These are phyloP conservation scores for Lasioglossum oenotherae DNA, from an alignment of 2,888 invertebrate species.

Conservation along the genomic window DNA sequence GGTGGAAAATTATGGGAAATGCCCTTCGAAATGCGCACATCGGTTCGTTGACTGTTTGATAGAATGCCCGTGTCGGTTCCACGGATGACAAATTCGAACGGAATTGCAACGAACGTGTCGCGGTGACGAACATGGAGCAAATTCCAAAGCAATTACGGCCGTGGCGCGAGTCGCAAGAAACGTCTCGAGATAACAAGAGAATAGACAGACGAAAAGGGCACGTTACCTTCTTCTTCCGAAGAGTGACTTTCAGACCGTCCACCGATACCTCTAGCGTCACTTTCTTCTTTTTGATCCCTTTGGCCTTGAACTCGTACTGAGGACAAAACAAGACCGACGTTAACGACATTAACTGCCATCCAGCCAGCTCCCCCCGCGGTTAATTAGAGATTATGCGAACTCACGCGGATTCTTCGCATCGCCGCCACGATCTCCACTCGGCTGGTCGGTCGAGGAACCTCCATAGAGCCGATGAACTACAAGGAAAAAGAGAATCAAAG, in stretches of 20 bases:
- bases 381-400: constrained; percentile 81
- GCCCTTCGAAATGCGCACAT: neutral
- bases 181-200: neutral
- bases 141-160: neutral
- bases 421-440: constrained; percentile 99
- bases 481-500: constrained; percentile 37
- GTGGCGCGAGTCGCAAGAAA: neutral
- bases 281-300: constrained; percentile 98
- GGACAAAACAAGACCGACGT: constrained; percentile 80
- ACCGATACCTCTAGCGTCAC: constrained; percentile 97
- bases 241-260: constrained; percentile 96
- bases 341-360: constrained; percentile 21
- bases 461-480: constrained; percentile 99
- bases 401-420: constrained; percentile 98
- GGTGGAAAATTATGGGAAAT: neutral
- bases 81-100: constrained; percentile 5
- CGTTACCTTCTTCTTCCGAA: constrained; percentile 91
- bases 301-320: constrained; percentile 99
- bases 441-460: constrained; percentile 97
- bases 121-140: neutral
- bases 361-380: constrained; percentile 17
- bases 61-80: neutral
- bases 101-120: neutral
- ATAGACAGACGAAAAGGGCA: neutral
- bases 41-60: neutral